Evolutionary conservation across 2,113 vertebrate species (phyloP), one percentile per base, ranked within the genome.

Genomic region (Scomber japonicus): DNA sequence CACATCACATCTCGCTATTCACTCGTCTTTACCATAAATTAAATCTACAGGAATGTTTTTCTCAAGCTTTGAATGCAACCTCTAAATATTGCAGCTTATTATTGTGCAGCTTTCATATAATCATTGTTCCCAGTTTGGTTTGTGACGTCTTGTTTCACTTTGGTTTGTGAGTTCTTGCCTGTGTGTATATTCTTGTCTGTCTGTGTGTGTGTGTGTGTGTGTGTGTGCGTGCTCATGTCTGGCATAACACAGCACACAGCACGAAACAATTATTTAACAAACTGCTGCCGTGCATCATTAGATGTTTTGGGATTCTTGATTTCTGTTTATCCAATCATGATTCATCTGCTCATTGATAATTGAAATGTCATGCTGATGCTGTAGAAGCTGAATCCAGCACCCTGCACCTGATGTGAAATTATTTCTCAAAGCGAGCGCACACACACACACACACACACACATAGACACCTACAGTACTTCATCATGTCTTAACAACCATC

Each of bases 311-410:
- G 49, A 59, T 44, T 27, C 64, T 60, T 70, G 14, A 71, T 82
- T 80, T 71, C 11, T 63, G 62, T 46, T 70, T 15, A 59, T 57
- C 15, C 5, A 64, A 40, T 88, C 11, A 17, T 0, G 31, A 63
- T 50, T 45, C 16, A 63, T 87, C 46, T 64, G 54, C n/a, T 81
- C 81, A 82, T 51, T 83, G 63, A 19, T 45, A 71, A 83, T 69
- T 71, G 0, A 19, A 30, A 44, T 48, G 50, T 50, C 6, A 49
- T 7, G 68, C 56, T 63, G 49, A 70, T 54, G 21, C 15, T 46
- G 44, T 40, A 30, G 60, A 49, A 5, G 56, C 53, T 71, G 40
- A 70, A 51, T 15, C 19, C 21, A 64, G n/a, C 31, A 4, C 1
- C 0, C 45, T 62, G 13, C 50, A 31, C 11, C 11, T 75, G 50